Conservation (phyloP, 2,113 vertebrate genomes). For the Chunga burmeisteri region DNA sequence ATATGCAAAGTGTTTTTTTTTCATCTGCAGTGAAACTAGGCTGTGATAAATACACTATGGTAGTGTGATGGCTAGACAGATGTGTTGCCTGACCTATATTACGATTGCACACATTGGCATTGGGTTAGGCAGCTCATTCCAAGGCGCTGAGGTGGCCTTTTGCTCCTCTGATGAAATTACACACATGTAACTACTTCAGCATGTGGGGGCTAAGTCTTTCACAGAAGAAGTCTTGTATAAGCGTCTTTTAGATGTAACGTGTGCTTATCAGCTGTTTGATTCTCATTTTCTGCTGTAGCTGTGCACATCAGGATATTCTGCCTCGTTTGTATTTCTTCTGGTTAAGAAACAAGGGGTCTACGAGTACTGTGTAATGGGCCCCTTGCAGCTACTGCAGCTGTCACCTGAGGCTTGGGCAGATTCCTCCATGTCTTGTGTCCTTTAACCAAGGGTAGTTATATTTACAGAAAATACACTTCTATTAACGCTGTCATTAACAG, state of each 20-base stretch:
- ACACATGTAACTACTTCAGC: background rate
- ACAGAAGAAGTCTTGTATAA: background rate
- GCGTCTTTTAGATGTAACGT: background rate
- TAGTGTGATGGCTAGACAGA: background rate
- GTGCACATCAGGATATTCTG: background rate
- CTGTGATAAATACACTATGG: background rate
- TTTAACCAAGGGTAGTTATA: background rate
- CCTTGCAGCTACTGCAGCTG: background rate
- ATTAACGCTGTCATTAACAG: background rate
- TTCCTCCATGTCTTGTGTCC: background rate
- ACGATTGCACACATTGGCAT: fast-evolving
- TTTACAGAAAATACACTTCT: background rate
- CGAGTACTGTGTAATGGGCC: background rate
- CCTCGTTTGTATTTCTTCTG: background rate
- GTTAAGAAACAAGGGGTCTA: background rate
- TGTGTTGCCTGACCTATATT: background rate
- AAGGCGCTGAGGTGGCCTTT: background rate
- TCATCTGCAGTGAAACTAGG: background rate
- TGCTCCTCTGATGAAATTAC: background rate
- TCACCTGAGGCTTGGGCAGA: background rate
- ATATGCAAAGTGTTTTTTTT: background rate
- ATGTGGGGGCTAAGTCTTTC: background rate
- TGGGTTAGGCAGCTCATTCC: background rate
- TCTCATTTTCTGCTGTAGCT: background rate
- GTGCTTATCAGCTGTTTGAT: background rate